phyloP scores from a whole-genome alignment of 2,113 vertebrate genomes.

The Syngnathoides biaculeatus region DNA sequence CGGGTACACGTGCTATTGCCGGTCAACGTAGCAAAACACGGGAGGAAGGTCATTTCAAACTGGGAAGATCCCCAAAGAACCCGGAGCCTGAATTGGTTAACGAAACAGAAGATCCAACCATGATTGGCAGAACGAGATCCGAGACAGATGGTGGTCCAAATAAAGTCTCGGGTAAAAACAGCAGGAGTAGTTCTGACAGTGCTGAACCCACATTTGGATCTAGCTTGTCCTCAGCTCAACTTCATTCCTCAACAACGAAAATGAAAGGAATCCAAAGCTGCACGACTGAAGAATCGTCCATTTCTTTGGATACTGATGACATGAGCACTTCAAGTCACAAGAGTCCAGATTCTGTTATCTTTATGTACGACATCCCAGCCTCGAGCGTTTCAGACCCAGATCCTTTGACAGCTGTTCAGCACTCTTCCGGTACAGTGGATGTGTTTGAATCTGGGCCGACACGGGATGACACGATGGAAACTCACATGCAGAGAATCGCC shows the following conservation, averaged over 20 bases:
- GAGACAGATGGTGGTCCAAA: conserved; percentile 38
- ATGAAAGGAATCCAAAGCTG: conserved; percentile 29
- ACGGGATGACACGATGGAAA: conserved; percentile 94
- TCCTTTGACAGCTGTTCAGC: conserved; percentile 70
- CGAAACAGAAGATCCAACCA: conserved; percentile 31
- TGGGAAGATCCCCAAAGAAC: conserved; percentile 74
- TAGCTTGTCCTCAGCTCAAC: conserved; percentile 68
- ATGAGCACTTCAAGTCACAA: conserved; percentile 48
- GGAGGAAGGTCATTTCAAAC: conserved; percentile 69
- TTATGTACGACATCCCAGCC: conserved; percentile 81
- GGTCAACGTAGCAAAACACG: conserved; percentile 58
- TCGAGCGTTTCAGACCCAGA: conserved; percentile 83
- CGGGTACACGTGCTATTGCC: conserved; percentile 34
- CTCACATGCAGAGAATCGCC: conserved; percentile 93
- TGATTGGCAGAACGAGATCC: conserved; percentile 60
- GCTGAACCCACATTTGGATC: conserved; percentile 66
- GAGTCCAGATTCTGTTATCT: conserved; percentile 77
- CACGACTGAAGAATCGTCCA: conserved; percentile 21
- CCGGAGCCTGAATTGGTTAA: conserved; percentile 47
- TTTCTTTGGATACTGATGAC: conserved; percentile 53
- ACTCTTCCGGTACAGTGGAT: conserved; percentile 83
- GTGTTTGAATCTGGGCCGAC: conserved; percentile 90
- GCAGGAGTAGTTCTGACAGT: conserved; percentile 76
- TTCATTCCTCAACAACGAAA: conserved; percentile 69
- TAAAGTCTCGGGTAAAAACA: conserved; percentile 45